Base-by-base conservation (phyloP, 1,140 invertebrate genomes). In the Listronotus oregonensis region DNA sequence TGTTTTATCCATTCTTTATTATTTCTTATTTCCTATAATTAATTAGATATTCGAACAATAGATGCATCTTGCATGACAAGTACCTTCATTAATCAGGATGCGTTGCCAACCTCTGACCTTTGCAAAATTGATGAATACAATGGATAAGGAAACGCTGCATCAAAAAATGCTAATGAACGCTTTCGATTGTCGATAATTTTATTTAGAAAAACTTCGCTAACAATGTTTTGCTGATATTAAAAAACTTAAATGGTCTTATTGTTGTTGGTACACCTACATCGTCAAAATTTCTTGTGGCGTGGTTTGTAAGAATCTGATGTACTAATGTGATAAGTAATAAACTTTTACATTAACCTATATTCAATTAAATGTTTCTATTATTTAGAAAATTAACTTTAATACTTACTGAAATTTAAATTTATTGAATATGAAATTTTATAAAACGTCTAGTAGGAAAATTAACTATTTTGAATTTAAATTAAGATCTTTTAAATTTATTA, bases 1-100 rank as follows among this genome's bases (percentile, higher is more conserved):
- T 27, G 21, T 27, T 27, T 27, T 27, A 27, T 27, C 21, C 21
- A 46, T 46, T 46, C 15, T 51, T 51, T 31, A 32, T 31, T 51
- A 34, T 31, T 55, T 40, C 32, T 49, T 40, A 47, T 62, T 27
- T 49, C 59, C 59, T 34, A 62, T 52, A 62, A 65, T 65, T 65
- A 65, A 65, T 65, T 65, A 65, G 63, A 52, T 65, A 58, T 57
- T 31, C 46, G 63, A 65, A 65, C 63, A 65, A 65, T 65, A 58
- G 63, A 57, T 58, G 63, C 54, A 57, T 65, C 55, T 65, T 55
- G 63, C 63, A 65, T 58, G 63, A 65, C 63, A 65, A 65, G 54
- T 49, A 65, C 44, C 11, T 55, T 65, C 63, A 65, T 65, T 65
- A 65, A 57, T 65, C 63, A 65, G 60, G 63, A 65, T 65, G 63